Evolutionary conservation across 2,888 invertebrate species (phyloP), one percentile per base, ranked within the genome.

Genomic region (Xylophagus ater): DNA sequence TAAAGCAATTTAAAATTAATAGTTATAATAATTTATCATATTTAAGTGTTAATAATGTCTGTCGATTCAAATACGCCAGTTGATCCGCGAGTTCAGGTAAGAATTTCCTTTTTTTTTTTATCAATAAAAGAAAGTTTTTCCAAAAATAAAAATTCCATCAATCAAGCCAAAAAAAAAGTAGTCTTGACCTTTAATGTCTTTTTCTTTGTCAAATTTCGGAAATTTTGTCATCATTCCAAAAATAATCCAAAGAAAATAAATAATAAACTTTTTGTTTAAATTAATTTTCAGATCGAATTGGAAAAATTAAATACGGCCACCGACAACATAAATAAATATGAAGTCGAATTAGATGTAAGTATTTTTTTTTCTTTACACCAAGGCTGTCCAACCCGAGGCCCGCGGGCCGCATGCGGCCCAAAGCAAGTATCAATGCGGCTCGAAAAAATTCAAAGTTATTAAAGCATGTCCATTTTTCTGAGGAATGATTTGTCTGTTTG

Each of bases 301-400:
- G 92, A 92, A 60, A 78, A 84, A 55, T 70, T 92, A 44, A 92
- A 92, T 62, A 81, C 82, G 53, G 83, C 89, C 18, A 90, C 92
- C 37, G 88, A 92, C 70, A 87, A 88, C 63, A 92, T 92, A 54
- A 92, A 92, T 66, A 79, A 81, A 53, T 72, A 88, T 46, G 92
- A 92, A 68, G 81, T 88, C 48, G 88, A 89, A 62, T 68, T 90
- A 53, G 90, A 90, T 63, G 78, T 79, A 63, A 73, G 62, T 62
- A 52, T 50, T n/a, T n/a, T n/a, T n/a, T n/a, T n/a, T n/a, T n/a
- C n/a, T n/a, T n/a, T n/a, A n/a, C n/a, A n/a, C n/a, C n/a, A n/a
- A n/a, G n/a, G n/a, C n/a, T n/a, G n/a, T n/a, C n/a, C n/a, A n/a
- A n/a, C n/a, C n/a, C n/a, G n/a, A n/a, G n/a, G n/a, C n/a, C n/a